Conservation (phyloP, 2,797 vertebrate species). For the Oreortyx pictus region DNA sequence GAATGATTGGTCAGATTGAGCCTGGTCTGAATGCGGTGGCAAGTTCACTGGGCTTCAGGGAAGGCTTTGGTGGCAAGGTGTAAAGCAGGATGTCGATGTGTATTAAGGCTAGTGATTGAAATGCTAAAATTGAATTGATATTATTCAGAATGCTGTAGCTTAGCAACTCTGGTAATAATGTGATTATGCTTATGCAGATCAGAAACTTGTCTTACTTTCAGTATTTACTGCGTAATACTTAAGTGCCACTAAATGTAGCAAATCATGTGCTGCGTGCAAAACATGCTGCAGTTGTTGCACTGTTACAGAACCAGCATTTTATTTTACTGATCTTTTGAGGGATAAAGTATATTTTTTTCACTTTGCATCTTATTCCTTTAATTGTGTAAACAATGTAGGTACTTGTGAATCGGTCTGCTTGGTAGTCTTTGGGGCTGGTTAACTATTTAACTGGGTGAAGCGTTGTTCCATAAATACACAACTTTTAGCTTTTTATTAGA, state of each 20-base stretch:
- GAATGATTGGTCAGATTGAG: constrained; percentile 97
- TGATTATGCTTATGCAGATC: constrained; percentile 77
- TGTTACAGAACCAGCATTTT: constrained; percentile 71
- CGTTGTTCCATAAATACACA: constrained; percentile 12
- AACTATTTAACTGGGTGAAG: neutral
- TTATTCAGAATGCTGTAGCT: constrained; percentile 72
- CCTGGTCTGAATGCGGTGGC: neutral
- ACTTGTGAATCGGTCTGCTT: constrained; percentile 69
- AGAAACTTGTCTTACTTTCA: constrained; percentile 76
- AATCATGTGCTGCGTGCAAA: constrained; percentile 66
- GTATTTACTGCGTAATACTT: constrained; percentile 79
- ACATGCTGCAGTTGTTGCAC: constrained; percentile 70
- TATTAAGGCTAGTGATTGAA: constrained; percentile 7
- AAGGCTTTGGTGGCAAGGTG: neutral
- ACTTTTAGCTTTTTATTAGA: constrained; percentile 26
- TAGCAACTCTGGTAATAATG: constrained; percentile 76
- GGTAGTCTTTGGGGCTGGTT: constrained; percentile 45
- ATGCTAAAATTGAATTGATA: constrained; percentile 25
- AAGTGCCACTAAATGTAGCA: constrained; percentile 82
- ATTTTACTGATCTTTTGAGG: constrained; percentile 58
- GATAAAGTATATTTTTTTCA: constrained; percentile 64
- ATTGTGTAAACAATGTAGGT: constrained; percentile 28
- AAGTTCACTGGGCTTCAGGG: neutral
- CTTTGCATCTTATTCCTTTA: constrained; percentile 38
- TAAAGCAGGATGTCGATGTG: neutral